Percentiles rank a stretch among this genome's conserved stretches.
Conservation (phyloP, 2,797 vertebrate species). For the Pseudomugil tenellus region DNA sequence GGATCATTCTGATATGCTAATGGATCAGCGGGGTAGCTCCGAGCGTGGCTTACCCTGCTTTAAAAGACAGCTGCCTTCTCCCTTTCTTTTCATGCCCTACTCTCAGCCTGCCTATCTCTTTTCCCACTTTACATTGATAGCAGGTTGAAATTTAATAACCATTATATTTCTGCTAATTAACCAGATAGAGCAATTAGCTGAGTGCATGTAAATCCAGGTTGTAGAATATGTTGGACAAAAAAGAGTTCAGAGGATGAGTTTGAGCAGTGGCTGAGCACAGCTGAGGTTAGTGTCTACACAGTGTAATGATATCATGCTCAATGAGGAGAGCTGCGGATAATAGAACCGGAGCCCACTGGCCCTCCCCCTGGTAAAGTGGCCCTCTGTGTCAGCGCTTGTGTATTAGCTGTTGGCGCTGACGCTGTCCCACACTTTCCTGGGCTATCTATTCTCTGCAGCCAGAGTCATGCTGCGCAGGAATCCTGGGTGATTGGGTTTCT, state of each 20-base stretch:
- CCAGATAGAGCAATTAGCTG: slow-evolving; percentile 80
- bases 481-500: slow-evolving; percentile 89
- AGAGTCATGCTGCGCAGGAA: slow-evolving; percentile 88
- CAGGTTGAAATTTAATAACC: slow-evolving; percentile 81
- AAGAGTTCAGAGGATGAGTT: slow-evolving; percentile 72
- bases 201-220: slow-evolving; percentile 74
- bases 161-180: slow-evolving; percentile 82
- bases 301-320: slow-evolving; percentile 81
- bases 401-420: slow-evolving; percentile 67
- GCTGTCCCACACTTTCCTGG: slow-evolving; percentile 77
- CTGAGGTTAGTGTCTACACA: slow-evolving; percentile 53
- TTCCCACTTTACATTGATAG: slow-evolving; percentile 70
- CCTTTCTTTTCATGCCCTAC: slow-evolving; percentile 80
- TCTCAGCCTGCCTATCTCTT: slow-evolving; percentile 70
- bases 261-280: slow-evolving; percentile 54
- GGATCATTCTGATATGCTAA: slow-evolving; percentile 90
- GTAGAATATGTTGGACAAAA: slow-evolving; percentile 72
- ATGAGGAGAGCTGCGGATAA: slow-evolving; percentile 72
- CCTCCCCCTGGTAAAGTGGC: slow-evolving; percentile 76
- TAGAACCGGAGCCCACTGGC: slow-evolving; percentile 69
- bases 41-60: slow-evolving; percentile 83
- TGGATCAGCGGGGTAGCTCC: slow-evolving; percentile 86
- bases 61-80: slow-evolving; percentile 87
- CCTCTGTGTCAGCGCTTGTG: slow-evolving; percentile 73
- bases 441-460: slow-evolving; percentile 81